Evolutionary conservation across 1,140 invertebrate genomes (phyloP).

Genomic region (Scaptomyza montana): DNA sequence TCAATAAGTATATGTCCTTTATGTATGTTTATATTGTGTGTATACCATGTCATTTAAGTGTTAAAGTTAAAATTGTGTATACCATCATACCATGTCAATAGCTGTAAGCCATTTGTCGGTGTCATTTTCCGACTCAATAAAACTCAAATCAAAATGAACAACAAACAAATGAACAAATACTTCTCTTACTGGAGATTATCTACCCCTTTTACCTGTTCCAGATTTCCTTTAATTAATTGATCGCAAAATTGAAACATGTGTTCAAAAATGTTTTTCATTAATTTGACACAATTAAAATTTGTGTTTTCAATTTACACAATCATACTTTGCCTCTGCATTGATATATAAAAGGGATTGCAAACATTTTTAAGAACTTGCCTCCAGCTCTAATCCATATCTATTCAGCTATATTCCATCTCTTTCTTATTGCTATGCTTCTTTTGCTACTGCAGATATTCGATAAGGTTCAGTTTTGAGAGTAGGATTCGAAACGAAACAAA

Average conservation of each 20-base stretch:
- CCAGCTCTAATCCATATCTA: not conserved
- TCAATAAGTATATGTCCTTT: not conserved
- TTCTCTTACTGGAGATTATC: too few species aligned
- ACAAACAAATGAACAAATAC: too few species aligned
- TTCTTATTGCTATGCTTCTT: not conserved
- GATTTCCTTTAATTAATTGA: not conserved
- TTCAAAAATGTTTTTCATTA: too few species aligned
- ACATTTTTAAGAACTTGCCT: not conserved
- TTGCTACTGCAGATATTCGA: too few species aligned
- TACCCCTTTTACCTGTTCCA: not conserved
- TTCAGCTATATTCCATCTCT: not conserved
- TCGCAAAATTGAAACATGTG: too few species aligned
- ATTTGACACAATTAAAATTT: too few species aligned
- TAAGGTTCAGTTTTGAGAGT: too few species aligned
- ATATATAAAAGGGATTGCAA: too few species aligned
- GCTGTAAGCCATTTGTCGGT: conserved; percentile 8
- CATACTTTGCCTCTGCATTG: not conserved
- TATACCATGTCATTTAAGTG: too few species aligned
- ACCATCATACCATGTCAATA: conserved; percentile 24
- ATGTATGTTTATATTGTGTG: not conserved
- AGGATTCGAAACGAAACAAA: too few species aligned
- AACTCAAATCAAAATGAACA: not conserved
- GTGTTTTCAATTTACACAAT: too few species aligned
- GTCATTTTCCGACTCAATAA: conserved; percentile 15
- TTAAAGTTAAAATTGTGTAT: not conserved